phyloP scores from a whole-genome alignment of 2,797 vertebrate species.

The Mus minutoides region DNA sequence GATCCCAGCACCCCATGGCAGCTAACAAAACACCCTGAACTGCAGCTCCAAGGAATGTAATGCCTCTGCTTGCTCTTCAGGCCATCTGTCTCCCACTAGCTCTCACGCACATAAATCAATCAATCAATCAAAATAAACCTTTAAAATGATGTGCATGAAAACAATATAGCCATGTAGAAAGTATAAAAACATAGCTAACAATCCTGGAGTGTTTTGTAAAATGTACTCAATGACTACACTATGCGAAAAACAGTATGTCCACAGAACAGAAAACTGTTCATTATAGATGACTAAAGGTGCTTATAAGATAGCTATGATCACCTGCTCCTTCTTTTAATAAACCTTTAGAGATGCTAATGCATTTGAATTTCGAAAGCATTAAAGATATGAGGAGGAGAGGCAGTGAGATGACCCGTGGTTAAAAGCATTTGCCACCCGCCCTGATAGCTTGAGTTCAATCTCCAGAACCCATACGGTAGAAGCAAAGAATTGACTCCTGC shows the following conservation, averaged over 20 bases:
- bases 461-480: not conserved
- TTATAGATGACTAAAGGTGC: not conserved
- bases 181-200: not conserved
- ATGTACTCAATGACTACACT: not conserved
- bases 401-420: not conserved
- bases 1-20: too few species aligned
- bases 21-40: not conserved
- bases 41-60: not conserved
- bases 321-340: not conserved
- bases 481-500: not conserved
- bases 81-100: not conserved
- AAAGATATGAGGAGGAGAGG: not conserved
- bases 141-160: not conserved
- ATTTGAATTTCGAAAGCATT: conserved; percentile 26
- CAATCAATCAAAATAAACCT: not conserved
- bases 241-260: not conserved
- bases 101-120: not conserved
- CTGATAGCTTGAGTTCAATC: not conserved
- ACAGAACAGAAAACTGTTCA: not conserved
- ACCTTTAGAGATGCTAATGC: conserved; percentile 5
- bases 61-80: not conserved
- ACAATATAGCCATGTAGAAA: not conserved
- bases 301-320: not conserved
- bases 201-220: not conserved
- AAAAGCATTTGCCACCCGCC: not conserved